Conservation (phyloP, 2,888 invertebrate genomes). For the Pelosia muscerda region DNA sequence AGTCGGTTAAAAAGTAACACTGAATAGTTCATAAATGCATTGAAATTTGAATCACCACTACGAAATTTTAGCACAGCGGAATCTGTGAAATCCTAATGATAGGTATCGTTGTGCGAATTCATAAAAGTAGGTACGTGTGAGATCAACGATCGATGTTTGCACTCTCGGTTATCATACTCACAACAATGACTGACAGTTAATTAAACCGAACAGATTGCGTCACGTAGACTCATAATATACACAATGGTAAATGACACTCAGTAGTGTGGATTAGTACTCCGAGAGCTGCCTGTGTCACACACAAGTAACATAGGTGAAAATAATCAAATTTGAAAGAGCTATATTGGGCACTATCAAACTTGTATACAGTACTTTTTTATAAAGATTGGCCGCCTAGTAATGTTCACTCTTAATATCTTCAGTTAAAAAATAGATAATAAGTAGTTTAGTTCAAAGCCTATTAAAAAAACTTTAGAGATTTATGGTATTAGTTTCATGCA, state of each 20-base stretch:
- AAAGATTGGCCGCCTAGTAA: too few relatives aligned
- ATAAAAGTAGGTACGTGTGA: background rate
- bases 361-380: too few relatives aligned
- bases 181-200: conserved; percentile 12
- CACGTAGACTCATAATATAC: background rate
- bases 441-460: too few relatives aligned
- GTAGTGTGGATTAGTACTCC: background rate
- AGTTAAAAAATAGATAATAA: too few relatives aligned
- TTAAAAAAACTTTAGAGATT: too few relatives aligned
- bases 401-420: too few relatives aligned
- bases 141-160: background rate
- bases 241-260: background rate
- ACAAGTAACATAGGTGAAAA: too few relatives aligned
- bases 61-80: background rate
- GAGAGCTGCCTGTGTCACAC: too few relatives aligned
- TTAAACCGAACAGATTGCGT: conserved; percentile 10
- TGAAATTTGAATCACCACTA: background rate
- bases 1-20: too few relatives aligned
- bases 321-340: too few relatives aligned
- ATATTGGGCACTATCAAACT: too few relatives aligned
- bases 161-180: conserved; percentile 4
- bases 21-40: conserved; percentile 4
- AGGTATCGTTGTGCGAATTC: background rate
- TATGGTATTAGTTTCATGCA: background rate
- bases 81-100: background rate